Percentiles rank a stretch among this genome's conserved stretches.
Conservation (phyloP, 1,140 invertebrate genomes). For the Popillia japonica region DNA sequence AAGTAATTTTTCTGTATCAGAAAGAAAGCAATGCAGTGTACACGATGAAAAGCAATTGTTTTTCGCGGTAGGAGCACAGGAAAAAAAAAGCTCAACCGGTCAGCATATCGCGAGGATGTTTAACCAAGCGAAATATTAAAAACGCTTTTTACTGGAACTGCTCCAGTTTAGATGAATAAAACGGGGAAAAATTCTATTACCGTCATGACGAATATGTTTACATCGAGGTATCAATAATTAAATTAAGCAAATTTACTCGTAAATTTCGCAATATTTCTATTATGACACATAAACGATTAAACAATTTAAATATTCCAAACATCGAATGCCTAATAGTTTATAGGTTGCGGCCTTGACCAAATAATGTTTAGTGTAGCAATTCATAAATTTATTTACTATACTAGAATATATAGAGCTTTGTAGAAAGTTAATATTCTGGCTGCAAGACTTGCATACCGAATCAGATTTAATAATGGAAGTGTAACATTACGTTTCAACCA, state of each 20-base stretch:
- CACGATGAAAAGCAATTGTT: constrained; percentile 5
- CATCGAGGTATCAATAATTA: background rate
- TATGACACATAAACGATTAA: background rate
- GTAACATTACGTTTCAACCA: background rate
- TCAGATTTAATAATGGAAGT: background rate
- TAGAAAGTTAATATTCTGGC: background rate
- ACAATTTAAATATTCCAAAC: constrained; percentile 4
- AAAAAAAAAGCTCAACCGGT: background rate
- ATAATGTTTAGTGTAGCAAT: background rate
- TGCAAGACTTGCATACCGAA: background rate
- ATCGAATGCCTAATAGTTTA: background rate
- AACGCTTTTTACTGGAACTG: background rate
- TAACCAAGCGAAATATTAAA: constrained; percentile 1
- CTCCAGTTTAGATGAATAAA: background rate
- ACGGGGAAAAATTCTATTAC: background rate
- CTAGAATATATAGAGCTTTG: background rate
- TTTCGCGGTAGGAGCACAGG: background rate
- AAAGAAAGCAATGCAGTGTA: background rate
- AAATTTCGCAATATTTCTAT: background rate
- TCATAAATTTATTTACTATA: background rate
- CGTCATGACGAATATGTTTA: no score
- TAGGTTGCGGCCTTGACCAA: constrained; percentile 15
- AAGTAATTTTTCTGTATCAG: constrained; percentile 11
- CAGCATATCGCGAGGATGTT: background rate
- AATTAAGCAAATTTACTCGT: background rate